phyloP scores from a whole-genome alignment of 2,888 invertebrate species.

The Caenorhabditis imperialis region DNA sequence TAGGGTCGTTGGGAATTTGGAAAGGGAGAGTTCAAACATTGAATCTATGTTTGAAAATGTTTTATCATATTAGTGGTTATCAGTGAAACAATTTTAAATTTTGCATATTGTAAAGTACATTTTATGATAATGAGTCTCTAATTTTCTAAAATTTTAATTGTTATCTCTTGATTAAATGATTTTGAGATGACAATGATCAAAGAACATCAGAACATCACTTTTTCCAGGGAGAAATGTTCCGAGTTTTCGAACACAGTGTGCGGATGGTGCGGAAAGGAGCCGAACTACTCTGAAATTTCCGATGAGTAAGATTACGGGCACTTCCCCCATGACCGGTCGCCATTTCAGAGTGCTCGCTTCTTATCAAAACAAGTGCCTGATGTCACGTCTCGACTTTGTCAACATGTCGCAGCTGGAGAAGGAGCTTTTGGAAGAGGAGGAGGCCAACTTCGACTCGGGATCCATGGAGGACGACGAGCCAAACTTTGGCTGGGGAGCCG shows the following conservation, averaged over 20 bases:
- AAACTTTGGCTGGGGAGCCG: no score
- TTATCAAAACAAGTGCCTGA: constrained; percentile 43
- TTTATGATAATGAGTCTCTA: no score
- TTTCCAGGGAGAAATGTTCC: constrained; percentile 53
- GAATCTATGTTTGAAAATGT: no score
- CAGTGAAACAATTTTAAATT: no score
- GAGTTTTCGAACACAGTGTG: constrained; percentile 57
- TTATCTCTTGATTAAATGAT: no score
- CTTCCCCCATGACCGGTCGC: not conserved
- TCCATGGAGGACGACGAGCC: not conserved
- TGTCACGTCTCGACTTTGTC: constrained; percentile 34
- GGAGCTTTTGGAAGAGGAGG: constrained; percentile 1
- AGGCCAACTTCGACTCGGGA: constrained; percentile 1
- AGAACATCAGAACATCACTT: no score
- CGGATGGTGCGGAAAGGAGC: constrained; percentile 60
- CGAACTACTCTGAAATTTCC: constrained; percentile 10
- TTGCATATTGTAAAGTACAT: no score
- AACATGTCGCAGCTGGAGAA: constrained; percentile 22
- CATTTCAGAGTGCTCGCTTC: constrained; percentile 37
- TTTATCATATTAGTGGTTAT: no score
- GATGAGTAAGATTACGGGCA: constrained; percentile 16
- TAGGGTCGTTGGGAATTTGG: no score
- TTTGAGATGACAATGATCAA: no score
- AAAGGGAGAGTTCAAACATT: no score
- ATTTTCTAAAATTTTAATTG: no score